Conservation (phyloP, 2,888 invertebrate species). For the Acleris emargana region DNA sequence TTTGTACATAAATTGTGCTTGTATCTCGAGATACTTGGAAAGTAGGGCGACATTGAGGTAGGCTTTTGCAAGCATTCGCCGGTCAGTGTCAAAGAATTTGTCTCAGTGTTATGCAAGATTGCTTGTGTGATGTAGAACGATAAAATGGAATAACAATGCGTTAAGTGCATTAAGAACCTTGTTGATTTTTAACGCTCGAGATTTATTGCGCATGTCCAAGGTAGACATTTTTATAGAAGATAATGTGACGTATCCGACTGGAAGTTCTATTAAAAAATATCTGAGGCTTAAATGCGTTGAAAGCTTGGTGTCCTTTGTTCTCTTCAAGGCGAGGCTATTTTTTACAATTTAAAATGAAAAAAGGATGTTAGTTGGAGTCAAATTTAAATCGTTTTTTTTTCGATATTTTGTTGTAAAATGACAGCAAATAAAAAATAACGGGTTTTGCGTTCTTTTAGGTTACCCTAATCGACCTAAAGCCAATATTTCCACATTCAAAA, state of each 20-base stretch:
- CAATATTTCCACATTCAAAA: too few relatives aligned
- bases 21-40: constrained; percentile 69
- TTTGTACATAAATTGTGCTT: constrained; percentile 69
- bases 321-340: too few relatives aligned
- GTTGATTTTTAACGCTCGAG: constrained; percentile 14
- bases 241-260: neutral
- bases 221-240: neutral
- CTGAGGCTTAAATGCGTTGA: too few relatives aligned
- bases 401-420: too few relatives aligned
- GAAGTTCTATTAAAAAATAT: too few relatives aligned
- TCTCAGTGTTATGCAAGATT: constrained; percentile 65
- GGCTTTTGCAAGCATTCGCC: constrained; percentile 74
- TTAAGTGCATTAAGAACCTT: constrained; percentile 29
- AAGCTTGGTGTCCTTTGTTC: too few relatives aligned
- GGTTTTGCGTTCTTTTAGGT: too few relatives aligned
- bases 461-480: too few relatives aligned
- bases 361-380: too few relatives aligned
- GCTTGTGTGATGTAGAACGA: constrained; percentile 31
- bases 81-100: constrained; percentile 80
- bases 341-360: too few relatives aligned
- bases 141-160: constrained; percentile 31
- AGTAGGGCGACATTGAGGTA: constrained; percentile 80
- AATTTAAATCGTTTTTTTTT: too few relatives aligned
- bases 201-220: constrained; percentile 8
- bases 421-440: too few relatives aligned